phyloP scores from a whole-genome alignment of 2,888 invertebrate genomes.

The Oegoconia quadripuncta region DNA sequence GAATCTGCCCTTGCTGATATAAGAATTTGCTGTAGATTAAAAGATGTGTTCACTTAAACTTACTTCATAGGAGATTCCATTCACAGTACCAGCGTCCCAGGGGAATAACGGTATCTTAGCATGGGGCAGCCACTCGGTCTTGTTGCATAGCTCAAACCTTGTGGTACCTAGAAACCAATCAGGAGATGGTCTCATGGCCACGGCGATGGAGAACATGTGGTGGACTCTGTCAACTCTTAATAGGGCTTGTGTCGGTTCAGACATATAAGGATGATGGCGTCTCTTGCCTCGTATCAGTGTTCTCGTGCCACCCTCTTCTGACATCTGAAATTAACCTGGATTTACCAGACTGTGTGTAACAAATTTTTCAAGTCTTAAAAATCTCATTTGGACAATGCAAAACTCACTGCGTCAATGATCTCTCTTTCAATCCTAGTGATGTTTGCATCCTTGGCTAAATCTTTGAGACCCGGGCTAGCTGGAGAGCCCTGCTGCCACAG shows the following conservation, averaged over 20 bases:
- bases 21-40: no score
- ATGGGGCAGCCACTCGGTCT: constrained; percentile 47
- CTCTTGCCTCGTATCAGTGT: constrained; percentile 62
- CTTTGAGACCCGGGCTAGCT: constrained; percentile 45
- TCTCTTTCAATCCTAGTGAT: constrained; percentile 46
- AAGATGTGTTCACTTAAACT: no score
- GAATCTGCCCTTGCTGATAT: no score
- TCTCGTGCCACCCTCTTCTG: constrained; percentile 42
- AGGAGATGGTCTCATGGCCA: constrained; percentile 65
- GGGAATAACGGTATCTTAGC: constrained; percentile 52
- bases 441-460: constrained; percentile 45
- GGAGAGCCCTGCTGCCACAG: constrained; percentile 51
- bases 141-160: constrained; percentile 58
- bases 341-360: no score
- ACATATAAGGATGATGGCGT: constrained; percentile 63
- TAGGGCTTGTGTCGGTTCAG: constrained; percentile 56
- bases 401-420: constrained; percentile 45
- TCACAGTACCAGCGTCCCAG: constrained; percentile 66
- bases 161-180: constrained; percentile 69
- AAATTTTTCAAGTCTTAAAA: no score
- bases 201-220: constrained; percentile 59
- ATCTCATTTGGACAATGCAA: no score
- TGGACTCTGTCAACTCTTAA: constrained; percentile 63
- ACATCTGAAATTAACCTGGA: constrained; percentile 60
- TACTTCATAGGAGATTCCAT: constrained; percentile 68